Base-by-base conservation (phyloP, 2,888 invertebrate genomes). In the Drosophila recens region DNA sequence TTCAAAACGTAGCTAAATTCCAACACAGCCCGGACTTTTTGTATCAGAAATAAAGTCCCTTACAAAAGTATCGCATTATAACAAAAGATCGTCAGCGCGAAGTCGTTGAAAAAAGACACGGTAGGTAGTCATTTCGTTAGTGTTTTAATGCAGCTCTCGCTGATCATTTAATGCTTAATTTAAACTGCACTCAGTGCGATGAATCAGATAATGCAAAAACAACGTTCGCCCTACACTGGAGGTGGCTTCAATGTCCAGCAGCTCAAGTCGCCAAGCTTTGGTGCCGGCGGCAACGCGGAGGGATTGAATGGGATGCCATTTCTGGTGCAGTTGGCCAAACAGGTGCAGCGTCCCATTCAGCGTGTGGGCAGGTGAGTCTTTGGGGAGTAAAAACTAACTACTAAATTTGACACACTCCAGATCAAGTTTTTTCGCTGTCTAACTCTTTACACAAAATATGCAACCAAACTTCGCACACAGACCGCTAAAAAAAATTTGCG, bases 161-260 rank as follows among this genome's bases (percentile, higher is more conserved):
- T 4, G 20, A 42, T 13, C 1, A 45, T 8, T 34, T 8, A n/a
- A 42, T 42, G 10, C 3, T 3, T 3, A 20, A 23, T 23, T 23
- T 23, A 23, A 23, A 33, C 15, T 43, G n/a, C 15, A 23, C 5
- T 17, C 2, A 27, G 17, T 38, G 23, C 36, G 11, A 43, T 49
- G 49, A 38, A 58, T 51, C 34, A 45, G n/a, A 53, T 53, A 17
- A 86, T 87, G 78, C 80, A 82, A 23, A 85, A 86, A 8, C 86
- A 69, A 46, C 86, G 83, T 20, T 87, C 78, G 5, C 86, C 83
- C 1, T 84, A 73, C 43, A 82, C 86, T 13, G 66, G 56, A 0
- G 64, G 56, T 10, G 42, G 57, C 30, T 52, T 82, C 13, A 82
- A 73, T 52, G 20, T 68, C 8, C 63, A 67, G 13, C 72, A 75